phyloP scores from a whole-genome alignment of 2,888 invertebrate genomes.

The Scelioninae gen. 2 region DNA sequence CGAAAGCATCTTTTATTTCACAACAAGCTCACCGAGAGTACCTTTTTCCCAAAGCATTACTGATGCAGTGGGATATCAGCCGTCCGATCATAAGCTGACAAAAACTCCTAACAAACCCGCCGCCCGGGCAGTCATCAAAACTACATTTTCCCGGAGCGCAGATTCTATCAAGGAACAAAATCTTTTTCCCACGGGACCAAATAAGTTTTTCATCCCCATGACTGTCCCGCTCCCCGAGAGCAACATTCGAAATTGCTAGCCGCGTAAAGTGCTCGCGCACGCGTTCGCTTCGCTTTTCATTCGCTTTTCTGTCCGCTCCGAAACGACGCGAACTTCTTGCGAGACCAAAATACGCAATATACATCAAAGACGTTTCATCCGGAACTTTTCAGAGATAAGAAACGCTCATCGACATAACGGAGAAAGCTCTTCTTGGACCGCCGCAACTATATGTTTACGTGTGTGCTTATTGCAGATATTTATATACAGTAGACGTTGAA shows the following conservation, averaged over 20 bases:
- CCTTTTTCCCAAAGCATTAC: conserved; percentile 15
- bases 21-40: background rate
- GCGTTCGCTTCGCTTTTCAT: conserved; percentile 35
- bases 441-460: conserved; percentile 5
- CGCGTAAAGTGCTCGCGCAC: conserved; percentile 33
- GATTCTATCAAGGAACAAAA: conserved; percentile 45
- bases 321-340: conserved; percentile 40
- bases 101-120: conserved; percentile 41
- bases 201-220: conserved; percentile 44
- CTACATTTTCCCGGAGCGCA: conserved; percentile 34
- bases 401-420: conserved; percentile 48
- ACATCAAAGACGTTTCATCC: conserved; percentile 47
- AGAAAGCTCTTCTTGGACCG: conserved; percentile 19
- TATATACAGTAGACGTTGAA: background rate
- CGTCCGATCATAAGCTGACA: conserved; percentile 41
- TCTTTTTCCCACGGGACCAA: conserved; percentile 48
- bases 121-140: conserved; percentile 41
- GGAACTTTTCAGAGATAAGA: conserved; percentile 51
- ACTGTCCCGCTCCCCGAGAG: conserved; percentile 16
- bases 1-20: conserved; percentile 5
- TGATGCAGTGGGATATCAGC: conserved; percentile 37
- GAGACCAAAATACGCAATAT: conserved; percentile 27
- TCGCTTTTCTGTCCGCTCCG: conserved; percentile 8
- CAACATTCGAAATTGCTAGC: conserved; percentile 32
- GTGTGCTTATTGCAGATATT: background rate